Percentiles rank a stretch among this genome's conserved stretches.
These are phyloP conservation scores for Vireo altiloquus DNA, from an alignment of 2,113 vertebrate species.

Conservation along the genomic window DNA sequence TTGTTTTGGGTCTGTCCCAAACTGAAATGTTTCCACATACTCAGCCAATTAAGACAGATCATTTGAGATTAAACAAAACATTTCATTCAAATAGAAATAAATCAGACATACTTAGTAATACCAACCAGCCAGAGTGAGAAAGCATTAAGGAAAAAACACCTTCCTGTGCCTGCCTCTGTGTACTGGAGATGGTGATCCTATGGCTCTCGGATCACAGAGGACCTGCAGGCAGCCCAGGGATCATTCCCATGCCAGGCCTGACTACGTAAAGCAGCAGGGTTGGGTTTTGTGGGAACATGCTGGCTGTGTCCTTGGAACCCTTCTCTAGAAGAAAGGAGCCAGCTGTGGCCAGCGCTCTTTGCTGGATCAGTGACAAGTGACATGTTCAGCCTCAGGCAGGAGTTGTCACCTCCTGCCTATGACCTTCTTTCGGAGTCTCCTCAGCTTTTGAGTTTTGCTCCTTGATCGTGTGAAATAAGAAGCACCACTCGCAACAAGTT, in stretches of 20 bases:
- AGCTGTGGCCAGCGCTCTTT: not conserved
- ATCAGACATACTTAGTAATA: not conserved
- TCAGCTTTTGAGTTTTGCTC: not conserved
- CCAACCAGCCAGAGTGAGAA: not conserved
- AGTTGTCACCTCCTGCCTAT: not conserved
- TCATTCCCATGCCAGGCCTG: fast-evolving
- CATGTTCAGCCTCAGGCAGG: not conserved
- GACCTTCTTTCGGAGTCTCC: not conserved
- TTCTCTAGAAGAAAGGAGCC: not conserved
- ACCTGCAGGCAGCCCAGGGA: not conserved
- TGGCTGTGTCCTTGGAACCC: not conserved
- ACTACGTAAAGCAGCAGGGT: not conserved
- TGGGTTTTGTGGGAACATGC: not conserved
- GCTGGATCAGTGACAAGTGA: not conserved
- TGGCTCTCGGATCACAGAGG: not conserved
- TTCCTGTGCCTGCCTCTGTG: not conserved
- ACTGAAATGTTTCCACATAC: slow-evolving; percentile 25
- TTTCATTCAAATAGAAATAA: slow-evolving; percentile 24
- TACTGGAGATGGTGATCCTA: not conserved
- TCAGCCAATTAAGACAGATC: slow-evolving; percentile 24
- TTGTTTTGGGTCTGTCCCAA: slow-evolving; percentile 19
- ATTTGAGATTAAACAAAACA: slow-evolving; percentile 28
- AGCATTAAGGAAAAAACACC: not conserved
- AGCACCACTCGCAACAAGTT: not conserved
- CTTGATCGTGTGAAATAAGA: not conserved